Percentiles rank a stretch among this genome's conserved stretches.
These are phyloP conservation scores for Acanthoscelides obtectus DNA, from an alignment of 2,888 invertebrate genomes.

Conservation along the genomic window DNA sequence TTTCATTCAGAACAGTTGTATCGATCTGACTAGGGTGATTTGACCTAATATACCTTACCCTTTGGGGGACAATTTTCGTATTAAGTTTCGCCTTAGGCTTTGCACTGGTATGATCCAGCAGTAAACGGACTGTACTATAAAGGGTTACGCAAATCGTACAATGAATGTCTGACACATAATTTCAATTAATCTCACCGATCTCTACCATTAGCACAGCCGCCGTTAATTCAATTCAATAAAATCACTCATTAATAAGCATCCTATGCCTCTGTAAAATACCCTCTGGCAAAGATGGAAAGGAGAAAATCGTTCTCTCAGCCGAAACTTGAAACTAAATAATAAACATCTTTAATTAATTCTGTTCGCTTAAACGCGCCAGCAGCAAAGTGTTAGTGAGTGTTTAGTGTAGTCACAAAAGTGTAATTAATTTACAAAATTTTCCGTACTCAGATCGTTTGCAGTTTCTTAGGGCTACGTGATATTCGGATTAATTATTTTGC, in stretches of 20 bases:
- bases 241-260: not conserved
- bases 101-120: too few species aligned
- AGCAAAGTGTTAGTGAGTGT: not conserved
- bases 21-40: too few species aligned
- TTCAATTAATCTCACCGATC: not conserved
- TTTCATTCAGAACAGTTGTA: too few species aligned
- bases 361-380: not conserved
- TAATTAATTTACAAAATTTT: not conserved
- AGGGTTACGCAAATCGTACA: too few species aligned
- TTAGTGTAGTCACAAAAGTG: not conserved
- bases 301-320: not conserved
- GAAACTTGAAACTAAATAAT: not conserved
- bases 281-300: not conserved
- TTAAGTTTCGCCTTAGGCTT: too few species aligned
- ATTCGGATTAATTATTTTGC: not conserved
- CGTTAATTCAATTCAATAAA: not conserved
- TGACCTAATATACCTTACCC: too few species aligned
- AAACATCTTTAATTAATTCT: not conserved
- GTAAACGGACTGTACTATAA: too few species aligned
- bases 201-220: not conserved
- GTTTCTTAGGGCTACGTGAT: not conserved
- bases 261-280: not conserved
- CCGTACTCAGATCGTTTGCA: not conserved
- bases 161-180: not conserved
- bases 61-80: too few species aligned